These are phyloP conservation scores for Brachionus angularis DNA, from an alignment of 1,140 invertebrate genomes.

Conservation along the genomic window DNA sequence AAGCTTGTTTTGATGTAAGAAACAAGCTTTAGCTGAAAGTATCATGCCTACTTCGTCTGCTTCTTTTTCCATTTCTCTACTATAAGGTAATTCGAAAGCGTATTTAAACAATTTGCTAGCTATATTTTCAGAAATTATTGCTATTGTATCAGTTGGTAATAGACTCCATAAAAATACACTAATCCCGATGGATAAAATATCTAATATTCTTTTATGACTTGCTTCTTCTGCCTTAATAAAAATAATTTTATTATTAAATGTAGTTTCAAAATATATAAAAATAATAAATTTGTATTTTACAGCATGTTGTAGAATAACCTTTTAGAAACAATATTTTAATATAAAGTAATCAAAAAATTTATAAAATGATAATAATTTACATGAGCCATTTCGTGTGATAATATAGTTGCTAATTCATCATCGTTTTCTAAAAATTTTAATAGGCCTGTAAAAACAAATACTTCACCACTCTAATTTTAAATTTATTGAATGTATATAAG, in stretches of 20 bases:
- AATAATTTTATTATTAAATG: not conserved
- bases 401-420: conserved; percentile 64
- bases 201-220: not conserved
- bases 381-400: conserved; percentile 69
- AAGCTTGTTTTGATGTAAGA: conserved; percentile 67
- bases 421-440: conserved; percentile 61
- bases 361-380: no score
- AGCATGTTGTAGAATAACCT: conserved; percentile 62
- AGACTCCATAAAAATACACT: conserved; percentile 14
- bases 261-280: no score
- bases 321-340: no score
- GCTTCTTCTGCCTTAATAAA: not conserved
- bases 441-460: conserved; percentile 65
- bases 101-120: conserved; percentile 48
- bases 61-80: conserved; percentile 63
- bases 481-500: not conserved
- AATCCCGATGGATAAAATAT: conserved; percentile 4
- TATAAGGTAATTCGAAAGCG: conserved; percentile 62
- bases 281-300: no score
- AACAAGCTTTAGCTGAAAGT: conserved; percentile 61
- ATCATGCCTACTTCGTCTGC: conserved; percentile 65
- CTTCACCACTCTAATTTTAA: conserved; percentile 60
- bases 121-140: not conserved
- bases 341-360: no score
- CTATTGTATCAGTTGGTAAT: conserved; percentile 27